Base-by-base conservation (phyloP, 1,140 invertebrate genomes). In the Brachionus rubens region DNA sequence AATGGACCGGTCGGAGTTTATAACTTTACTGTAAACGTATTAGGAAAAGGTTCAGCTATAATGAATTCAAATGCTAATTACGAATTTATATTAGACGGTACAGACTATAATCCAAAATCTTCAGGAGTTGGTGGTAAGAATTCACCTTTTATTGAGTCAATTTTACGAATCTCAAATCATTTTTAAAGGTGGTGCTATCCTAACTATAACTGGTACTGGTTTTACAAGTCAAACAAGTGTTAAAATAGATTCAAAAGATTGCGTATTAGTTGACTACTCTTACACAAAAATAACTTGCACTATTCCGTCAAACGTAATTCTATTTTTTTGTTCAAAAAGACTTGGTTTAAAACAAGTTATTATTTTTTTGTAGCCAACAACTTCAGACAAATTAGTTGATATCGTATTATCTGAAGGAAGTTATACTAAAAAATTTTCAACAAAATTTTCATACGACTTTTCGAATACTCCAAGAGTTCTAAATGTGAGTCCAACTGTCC, bases 131-230 rank as follows among this genome's bases (percentile, higher is more conserved):
- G 68, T 12, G 59, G 59, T 65, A 46, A 14, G n/a, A n/a, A n/a
- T n/a, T n/a, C n/a, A 7, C 3, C n/a, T 14, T 46, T 7, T 14
- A 16, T 46, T 7, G 3, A 7, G 5, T 46, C 14, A 14, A 46
- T 7, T 14, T 14, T 14, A 46, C 3, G 14, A 46, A 46, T 46
- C 3, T 14, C 14, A 7, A 14, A 14, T 14, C 3, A 14, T 46
- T 46, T 14, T 14, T 7, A 46, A 46, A 46, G 26, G 79, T 65
- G 80, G 80, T 14, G 24, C 78, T 9, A 36, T 54, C 1, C 7
- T 81, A 4, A 78, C 77, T 0, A 77, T 81, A 7, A 72, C 30
- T 54, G 81, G 81, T 14, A 77, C 77, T 65, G 80, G 81, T 14
- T 82, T 80, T 47, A 77, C 77, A 14, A 52, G 28, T 24, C 54